Conservation (phyloP, 2,797 vertebrate species). For the Propithecus deckenii region DNA sequence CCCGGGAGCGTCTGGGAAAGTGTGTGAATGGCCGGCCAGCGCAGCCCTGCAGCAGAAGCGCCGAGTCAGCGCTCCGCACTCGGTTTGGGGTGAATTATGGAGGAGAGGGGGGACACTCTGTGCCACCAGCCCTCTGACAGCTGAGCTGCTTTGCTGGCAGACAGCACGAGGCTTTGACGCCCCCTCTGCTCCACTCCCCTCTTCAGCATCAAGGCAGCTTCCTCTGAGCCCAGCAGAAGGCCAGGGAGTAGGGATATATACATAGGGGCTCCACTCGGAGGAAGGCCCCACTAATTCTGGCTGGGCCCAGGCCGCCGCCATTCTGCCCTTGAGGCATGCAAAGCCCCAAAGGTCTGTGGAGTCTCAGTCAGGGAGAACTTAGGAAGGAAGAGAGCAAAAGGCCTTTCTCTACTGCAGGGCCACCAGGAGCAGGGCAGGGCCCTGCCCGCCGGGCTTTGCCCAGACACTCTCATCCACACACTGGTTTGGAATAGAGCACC, state of each 20-base stretch:
- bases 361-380: neutral
- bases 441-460: rapidly evolving
- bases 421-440: too few relatives aligned
- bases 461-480: neutral
- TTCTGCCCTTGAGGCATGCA: neutral
- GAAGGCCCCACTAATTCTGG: neutral
- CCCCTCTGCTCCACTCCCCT: neutral
- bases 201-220: neutral
- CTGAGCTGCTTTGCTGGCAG: neutral
- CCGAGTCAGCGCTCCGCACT: neutral
- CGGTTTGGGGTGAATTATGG: conserved; percentile 19
- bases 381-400: neutral
- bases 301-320: neutral
- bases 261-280: neutral
- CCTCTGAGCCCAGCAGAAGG: neutral
- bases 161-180: neutral
- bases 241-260: too few relatives aligned
- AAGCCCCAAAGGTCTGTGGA: neutral
- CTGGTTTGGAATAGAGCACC: neutral
- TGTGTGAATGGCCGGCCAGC: rapidly evolving
- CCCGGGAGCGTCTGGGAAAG: neutral
- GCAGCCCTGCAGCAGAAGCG: rapidly evolving
- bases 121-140: neutral
- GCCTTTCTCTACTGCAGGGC: neutral
- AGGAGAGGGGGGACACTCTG: neutral